These are phyloP conservation scores for Psittacara wagleri DNA, from an alignment of 2,113 vertebrate species.

Conservation along the genomic window DNA sequence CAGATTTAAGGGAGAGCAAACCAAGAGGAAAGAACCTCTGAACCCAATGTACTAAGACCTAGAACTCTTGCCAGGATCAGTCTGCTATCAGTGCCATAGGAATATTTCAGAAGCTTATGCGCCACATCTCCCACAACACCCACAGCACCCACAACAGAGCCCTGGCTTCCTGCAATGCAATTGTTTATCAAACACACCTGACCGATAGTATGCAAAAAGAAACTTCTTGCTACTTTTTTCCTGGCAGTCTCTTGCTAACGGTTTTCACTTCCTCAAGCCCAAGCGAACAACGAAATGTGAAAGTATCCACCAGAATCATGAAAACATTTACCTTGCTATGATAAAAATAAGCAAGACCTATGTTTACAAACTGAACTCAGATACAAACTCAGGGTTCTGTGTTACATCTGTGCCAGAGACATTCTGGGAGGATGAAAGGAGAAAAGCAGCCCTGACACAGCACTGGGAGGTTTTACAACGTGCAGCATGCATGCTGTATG, in stretches of 20 bases:
- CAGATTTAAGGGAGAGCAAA: background rate
- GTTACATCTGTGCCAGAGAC: background rate
- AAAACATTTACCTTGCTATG: background rate
- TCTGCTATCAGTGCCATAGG: background rate
- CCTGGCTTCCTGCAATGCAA: background rate
- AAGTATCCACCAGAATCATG: background rate
- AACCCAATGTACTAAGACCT: background rate
- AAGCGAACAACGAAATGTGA: background rate
- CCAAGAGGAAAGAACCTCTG: background rate
- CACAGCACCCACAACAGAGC: background rate
- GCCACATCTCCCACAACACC: background rate
- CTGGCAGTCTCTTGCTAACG: background rate
- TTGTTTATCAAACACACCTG: background rate
- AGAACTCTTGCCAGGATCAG: background rate
- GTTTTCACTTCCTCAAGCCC: background rate
- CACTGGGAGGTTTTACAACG: background rate
- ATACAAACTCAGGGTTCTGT: background rate
- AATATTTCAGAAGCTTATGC: background rate
- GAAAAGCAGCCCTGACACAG: background rate
- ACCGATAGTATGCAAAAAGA: background rate
- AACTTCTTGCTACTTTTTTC: background rate
- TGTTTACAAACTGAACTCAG: background rate
- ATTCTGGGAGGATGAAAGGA: background rate
- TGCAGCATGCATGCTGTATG: background rate
- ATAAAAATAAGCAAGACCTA: background rate